Evolutionary conservation across 2,113 vertebrate genomes (phyloP), one percentile per base, ranked within the genome.

Genomic region (Symphodus melops): DNA sequence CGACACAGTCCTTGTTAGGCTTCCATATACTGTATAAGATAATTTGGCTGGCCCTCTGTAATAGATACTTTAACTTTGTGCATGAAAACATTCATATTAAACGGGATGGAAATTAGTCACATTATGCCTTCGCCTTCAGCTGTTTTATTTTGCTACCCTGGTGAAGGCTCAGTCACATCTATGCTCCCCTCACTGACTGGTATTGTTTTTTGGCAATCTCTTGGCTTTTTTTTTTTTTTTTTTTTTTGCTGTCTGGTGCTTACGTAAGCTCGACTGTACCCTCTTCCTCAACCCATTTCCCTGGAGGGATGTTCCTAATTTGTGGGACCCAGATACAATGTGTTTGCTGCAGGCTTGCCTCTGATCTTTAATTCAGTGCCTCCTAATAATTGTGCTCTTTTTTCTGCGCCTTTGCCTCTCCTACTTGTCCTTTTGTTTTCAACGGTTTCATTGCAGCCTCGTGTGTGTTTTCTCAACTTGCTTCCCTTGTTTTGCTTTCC

Each of bases 271-370:
- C 48, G 69, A 48, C 65, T 77, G 36, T 69, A 61, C 49, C 59
- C 57, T 75, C 55, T 60, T 88, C 39, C 37, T 25, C 19, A 46
- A 58, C 69, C 72, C 66, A 65, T 61, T 79, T 67, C 75, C 63
- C 69, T 16, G 7, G 37, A 75, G 82, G 90, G 88, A 83, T 87
- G 87, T 64, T 84, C 77, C 82, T 90, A 70, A 86, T 91, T 88
- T 90, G 68, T 73, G 53, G 65, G 48, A 77, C 70, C 59, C 65
- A 78, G 67, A 83, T 84, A 89, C 75, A 68, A 76, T 83, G 77
- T 78, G 68, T 77, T 62, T 56, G 52, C 63, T 74, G 36, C 57
- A 79, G 28, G 20, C 71, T 77, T 58, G 36, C 28, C 55, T 89
- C 62, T 84, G 83, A 86, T 86, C 79, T 90, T 81, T 85, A 85